Base-by-base conservation (phyloP, 2,797 vertebrate genomes). In the Liparis tanakae region DNA sequence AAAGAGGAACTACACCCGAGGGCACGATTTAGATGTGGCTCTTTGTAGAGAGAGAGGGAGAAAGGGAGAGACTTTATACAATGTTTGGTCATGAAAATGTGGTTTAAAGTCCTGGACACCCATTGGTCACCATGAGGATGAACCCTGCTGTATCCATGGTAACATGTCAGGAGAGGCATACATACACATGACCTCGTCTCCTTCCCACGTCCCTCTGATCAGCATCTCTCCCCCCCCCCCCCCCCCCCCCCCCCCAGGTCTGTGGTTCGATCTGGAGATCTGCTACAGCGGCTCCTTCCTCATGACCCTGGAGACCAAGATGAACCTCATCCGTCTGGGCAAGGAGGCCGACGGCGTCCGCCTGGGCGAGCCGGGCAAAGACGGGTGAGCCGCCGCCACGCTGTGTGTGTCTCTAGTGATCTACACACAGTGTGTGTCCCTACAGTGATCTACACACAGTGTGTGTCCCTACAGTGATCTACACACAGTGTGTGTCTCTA, bases 261-360 rank as follows among this genome's bases (percentile, higher is more conserved):
- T 99, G 66, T 99, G 98, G 98, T 96, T 98, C 78, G 96, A 99
- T 92, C 88, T 99, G 94, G 96, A 98, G 86, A 93, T 98, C 73
- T 96, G 96, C 87, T 99, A 98, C 92, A 97, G 95, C 6, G 97
- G 98, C 43, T 98, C 97, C 73, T 99, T 99, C 92, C 94, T 97
- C 78, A 99, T 99, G 98, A 98, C 97, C 44, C 93, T 99, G 20
- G 96, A 99, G 93, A 99, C 98, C 64, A 98, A 99, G 94, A 99
- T 99, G 98, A 98, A 99, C 90, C 94, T 99, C 90, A 96, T 96
- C 68, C 96, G 95, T 79, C 93, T 99, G 81, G 97, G 98, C 64
- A 99, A 99, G 92, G 97, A 98, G 81, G 96, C 93, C 70, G 97
- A 98, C 76, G 94, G 93, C 0, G 81, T 95, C 88, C 91, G 96